Conservation (phyloP, 2,113 vertebrate genomes). For the Lynx canadensis region DNA sequence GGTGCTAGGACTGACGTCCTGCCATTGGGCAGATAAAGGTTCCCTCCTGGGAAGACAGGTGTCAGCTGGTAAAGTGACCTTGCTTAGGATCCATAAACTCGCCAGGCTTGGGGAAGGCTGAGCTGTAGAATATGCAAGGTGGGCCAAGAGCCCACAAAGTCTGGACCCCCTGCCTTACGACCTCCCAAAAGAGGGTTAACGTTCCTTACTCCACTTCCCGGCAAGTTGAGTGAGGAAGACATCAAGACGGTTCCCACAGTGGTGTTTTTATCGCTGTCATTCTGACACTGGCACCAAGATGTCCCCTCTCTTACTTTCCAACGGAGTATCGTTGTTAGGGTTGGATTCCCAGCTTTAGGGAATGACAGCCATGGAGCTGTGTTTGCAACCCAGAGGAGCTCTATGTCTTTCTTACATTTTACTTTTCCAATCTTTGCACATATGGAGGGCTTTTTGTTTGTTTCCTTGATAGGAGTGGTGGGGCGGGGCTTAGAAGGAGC, state of each 20-base stretch:
- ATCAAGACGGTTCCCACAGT: accelerated
- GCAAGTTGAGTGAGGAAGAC: neutral
- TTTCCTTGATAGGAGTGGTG: neutral
- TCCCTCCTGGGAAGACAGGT: neutral
- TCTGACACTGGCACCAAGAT: neutral
- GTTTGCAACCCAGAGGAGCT: neutral
- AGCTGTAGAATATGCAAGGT: accelerated
- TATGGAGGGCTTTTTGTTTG: neutral
- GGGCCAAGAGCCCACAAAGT: accelerated
- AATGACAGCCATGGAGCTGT: neutral
- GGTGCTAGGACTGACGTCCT: accelerated
- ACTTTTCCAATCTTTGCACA: neutral
- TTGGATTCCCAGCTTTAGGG: neutral
- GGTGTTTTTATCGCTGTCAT: accelerated
- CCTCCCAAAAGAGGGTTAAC: neutral
- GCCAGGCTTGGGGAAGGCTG: accelerated
- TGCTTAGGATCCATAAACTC: no score
- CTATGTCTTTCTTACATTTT: neutral
- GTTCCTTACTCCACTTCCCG: neutral
- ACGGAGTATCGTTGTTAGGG: accelerated
- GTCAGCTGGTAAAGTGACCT: neutral
- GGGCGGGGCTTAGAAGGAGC: neutral
- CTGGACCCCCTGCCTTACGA: accelerated
- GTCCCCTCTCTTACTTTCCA: no score
- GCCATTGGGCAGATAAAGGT: neutral